phyloP scores from a whole-genome alignment of 2,888 invertebrate species.

The Lysandra coridon region DNA sequence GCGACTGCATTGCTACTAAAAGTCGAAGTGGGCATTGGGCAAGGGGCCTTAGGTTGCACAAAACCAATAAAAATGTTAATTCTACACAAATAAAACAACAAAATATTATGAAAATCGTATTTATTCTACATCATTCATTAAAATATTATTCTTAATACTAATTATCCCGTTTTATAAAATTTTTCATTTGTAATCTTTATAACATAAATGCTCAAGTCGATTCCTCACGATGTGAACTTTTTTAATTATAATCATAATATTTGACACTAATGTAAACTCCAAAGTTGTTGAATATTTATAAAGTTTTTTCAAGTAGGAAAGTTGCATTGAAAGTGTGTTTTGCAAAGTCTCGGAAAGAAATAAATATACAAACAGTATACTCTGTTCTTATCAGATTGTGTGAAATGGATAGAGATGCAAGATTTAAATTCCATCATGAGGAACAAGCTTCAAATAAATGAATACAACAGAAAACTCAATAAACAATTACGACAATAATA shows the following conservation, averaged over 20 bases:
- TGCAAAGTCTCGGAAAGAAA: neutral
- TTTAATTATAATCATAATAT: neutral
- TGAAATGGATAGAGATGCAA: neutral
- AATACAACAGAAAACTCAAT: slow-evolving; percentile 10
- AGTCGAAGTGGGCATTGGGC: no score
- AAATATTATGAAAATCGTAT: slow-evolving; percentile 32
- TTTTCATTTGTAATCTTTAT: slow-evolving; percentile 13
- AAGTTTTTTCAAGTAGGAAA: neutral
- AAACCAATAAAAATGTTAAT: no score
- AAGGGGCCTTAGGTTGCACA: no score
- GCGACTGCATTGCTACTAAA: no score
- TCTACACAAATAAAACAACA: slow-evolving; percentile 28
- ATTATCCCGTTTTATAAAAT: slow-evolving; percentile 31
- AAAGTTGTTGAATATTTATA: neutral
- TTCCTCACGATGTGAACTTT: slow-evolving; percentile 9
- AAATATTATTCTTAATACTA: slow-evolving; percentile 33
- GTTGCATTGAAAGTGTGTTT: no score
- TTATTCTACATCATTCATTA: slow-evolving; percentile 33
- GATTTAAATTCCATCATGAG: slow-evolving; percentile 5
- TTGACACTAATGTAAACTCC: neutral
- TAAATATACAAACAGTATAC: neutral
- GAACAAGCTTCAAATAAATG: neutral
- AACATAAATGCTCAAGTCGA: slow-evolving; percentile 27
- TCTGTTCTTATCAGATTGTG: neutral
- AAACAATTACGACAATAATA: neutral